Evolutionary conservation across 2,113 vertebrate genomes (phyloP).

Genomic region (Laticauda laticaudata): DNA sequence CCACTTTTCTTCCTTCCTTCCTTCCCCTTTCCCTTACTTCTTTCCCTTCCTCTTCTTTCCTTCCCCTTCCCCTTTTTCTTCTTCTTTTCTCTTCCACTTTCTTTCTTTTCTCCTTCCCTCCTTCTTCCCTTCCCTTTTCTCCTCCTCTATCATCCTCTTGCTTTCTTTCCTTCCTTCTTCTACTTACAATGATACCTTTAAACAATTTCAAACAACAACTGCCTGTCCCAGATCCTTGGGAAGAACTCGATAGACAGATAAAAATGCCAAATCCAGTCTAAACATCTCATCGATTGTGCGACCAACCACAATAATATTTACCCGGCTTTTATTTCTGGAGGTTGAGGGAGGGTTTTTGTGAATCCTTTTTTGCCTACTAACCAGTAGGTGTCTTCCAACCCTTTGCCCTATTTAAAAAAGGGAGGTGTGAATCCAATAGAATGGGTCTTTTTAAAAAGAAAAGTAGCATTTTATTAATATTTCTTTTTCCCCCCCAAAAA

Average conservation of each 20-base stretch:
- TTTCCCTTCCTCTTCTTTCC: no score
- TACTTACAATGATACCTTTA: not conserved
- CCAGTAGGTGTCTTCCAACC: slow-evolving; percentile 91
- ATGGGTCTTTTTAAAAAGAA: not conserved
- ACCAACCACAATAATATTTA: slow-evolving; percentile 65
- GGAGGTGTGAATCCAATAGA: not conserved
- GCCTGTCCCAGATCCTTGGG: not conserved
- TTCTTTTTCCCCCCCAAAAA: not conserved
- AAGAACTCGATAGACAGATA: accelerated
- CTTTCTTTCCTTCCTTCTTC: not conserved
- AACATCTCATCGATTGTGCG: not conserved
- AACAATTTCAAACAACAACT: not conserved
- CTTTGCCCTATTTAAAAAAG: slow-evolving; percentile 81
- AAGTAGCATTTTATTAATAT: not conserved
- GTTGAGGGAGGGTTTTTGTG: slow-evolving; percentile 81
- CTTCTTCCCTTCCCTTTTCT: no score
- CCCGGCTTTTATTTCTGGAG: slow-evolving; percentile 85
- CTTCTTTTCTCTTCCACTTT: no score
- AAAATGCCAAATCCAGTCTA: not conserved
- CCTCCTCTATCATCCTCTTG: not conserved
- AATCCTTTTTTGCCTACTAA: slow-evolving; percentile 84
- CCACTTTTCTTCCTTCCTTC: not conserved
- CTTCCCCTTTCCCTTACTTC: not conserved
- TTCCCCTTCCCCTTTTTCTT: not conserved
- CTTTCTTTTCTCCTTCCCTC: no score